Evolutionary conservation across 1,140 invertebrate species (phyloP).

Genomic region (Lucilia cuprina): DNA sequence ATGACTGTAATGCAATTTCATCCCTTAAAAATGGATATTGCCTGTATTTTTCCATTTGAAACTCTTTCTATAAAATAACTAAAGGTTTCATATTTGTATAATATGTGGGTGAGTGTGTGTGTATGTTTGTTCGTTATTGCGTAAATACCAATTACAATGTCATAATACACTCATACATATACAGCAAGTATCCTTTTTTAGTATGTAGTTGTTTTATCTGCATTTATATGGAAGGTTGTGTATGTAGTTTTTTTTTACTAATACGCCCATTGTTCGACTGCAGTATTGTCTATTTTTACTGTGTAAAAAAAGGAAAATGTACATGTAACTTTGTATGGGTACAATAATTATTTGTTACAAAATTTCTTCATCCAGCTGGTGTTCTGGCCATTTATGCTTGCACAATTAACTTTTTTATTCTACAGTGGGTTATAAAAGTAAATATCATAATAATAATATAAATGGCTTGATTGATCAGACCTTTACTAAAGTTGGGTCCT

Average conservation of each 20-base stretch:
- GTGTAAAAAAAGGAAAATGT: not conserved
- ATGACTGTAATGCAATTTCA: slow-evolving; percentile 36
- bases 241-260: not conserved
- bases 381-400: not conserved
- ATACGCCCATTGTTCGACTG: slow-evolving; percentile 7
- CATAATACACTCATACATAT: slow-evolving; percentile 11
- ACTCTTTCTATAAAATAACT: not conserved
- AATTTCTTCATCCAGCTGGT: not conserved
- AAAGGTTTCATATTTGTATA: not conserved
- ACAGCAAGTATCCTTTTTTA: not conserved
- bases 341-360: not conserved
- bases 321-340: not conserved
- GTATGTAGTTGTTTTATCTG: not conserved
- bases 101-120: no score
- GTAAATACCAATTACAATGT: slow-evolving; percentile 31
- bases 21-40: slow-evolving; percentile 26
- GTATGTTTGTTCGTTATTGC: slow-evolving; percentile 4
- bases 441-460: no score
- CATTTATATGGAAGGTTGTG: not conserved
- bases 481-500: no score
- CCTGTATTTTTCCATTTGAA: not conserved
- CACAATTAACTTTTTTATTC: no score
- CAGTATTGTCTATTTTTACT: not conserved
- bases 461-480: no score
- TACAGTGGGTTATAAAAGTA: no score